phyloP scores from a whole-genome alignment of 2,888 invertebrate species.

The Eilema sororculum region DNA sequence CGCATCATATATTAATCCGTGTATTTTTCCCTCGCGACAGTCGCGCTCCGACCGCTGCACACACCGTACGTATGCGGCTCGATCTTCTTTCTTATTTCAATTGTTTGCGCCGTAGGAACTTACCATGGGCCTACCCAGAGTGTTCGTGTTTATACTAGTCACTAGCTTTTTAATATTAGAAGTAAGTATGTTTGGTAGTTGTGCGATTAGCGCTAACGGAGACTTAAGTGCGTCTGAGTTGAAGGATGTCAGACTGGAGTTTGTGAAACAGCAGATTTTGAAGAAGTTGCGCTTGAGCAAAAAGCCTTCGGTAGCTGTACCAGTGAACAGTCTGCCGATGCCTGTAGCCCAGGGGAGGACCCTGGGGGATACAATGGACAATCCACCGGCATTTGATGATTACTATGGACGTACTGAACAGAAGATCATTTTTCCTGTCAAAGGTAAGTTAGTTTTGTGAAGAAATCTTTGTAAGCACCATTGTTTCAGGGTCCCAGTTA shows the following conservation, averaged over 20 bases:
- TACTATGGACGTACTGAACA: constrained; percentile 95
- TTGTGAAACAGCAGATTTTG: constrained; percentile 94
- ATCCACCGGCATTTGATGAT: constrained; percentile 89
- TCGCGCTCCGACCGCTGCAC: constrained; percentile 59
- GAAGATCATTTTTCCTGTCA: constrained; percentile 93
- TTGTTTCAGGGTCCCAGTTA: not conserved
- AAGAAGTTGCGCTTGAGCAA: constrained; percentile 92
- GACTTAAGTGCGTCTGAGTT: constrained; percentile 86
- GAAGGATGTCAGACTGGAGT: constrained; percentile 91
- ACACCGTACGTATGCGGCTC: constrained; percentile 75
- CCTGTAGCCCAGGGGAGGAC: constrained; percentile 92
- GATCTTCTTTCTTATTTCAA: constrained; percentile 73
- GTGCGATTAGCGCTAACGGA: constrained; percentile 76
- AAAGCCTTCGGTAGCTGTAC: constrained; percentile 89
- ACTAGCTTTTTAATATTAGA: constrained; percentile 69
- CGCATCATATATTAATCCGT: constrained; percentile 47
- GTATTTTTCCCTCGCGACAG: constrained; percentile 57
- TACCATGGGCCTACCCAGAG: constrained; percentile 64
- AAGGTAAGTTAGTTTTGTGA: constrained; percentile 84
- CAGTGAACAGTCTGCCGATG: constrained; percentile 89
- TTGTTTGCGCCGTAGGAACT: constrained; percentile 71
- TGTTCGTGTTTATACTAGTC: constrained; percentile 72
- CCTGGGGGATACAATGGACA: constrained; percentile 84
- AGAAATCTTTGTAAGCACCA: not conserved
- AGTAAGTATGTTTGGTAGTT: constrained; percentile 69